Evolutionary conservation across 2,113 vertebrate genomes (phyloP).

Genomic region (Clarias batrachus): DNA sequence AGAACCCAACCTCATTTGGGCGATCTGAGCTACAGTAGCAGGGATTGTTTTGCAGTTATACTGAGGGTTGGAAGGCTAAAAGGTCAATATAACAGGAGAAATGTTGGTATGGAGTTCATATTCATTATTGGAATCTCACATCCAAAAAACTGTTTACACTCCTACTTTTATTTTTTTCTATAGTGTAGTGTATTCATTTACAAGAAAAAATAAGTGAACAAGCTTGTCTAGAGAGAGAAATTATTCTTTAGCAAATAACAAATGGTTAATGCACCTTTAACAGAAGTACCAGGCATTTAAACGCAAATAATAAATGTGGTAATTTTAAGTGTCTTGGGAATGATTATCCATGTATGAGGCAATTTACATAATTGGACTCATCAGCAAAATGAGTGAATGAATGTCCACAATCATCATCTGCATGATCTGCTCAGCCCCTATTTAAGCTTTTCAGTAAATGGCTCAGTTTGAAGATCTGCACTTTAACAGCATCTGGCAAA

Average conservation of each 20-base stretch:
- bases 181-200: background rate
- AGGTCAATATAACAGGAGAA: too few species aligned
- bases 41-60: too few species aligned
- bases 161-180: background rate
- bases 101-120: too few species aligned
- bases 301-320: slow-evolving; percentile 50
- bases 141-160: too few species aligned
- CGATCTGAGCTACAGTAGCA: too few species aligned
- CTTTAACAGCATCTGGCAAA: slow-evolving; percentile 13
- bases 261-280: background rate
- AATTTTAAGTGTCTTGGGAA: slow-evolving; percentile 58
- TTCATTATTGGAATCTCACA: too few species aligned
- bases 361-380: slow-evolving; percentile 60
- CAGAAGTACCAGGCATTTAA: background rate
- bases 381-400: slow-evolving; percentile 55
- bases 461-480: slow-evolving; percentile 35
- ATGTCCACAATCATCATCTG: slow-evolving; percentile 59
- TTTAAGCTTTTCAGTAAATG: slow-evolving; percentile 58
- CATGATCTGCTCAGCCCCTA: slow-evolving; percentile 51
- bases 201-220: background rate
- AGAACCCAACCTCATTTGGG: too few species aligned
- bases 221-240: background rate
- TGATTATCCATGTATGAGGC: slow-evolving; percentile 62
- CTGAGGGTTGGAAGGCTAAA: too few species aligned
- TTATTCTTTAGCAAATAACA: background rate